Percentiles rank a stretch among this genome's conserved stretches.
phyloP scores from a whole-genome alignment of 2,113 vertebrate genomes.

The Toxotes chatareus region DNA sequence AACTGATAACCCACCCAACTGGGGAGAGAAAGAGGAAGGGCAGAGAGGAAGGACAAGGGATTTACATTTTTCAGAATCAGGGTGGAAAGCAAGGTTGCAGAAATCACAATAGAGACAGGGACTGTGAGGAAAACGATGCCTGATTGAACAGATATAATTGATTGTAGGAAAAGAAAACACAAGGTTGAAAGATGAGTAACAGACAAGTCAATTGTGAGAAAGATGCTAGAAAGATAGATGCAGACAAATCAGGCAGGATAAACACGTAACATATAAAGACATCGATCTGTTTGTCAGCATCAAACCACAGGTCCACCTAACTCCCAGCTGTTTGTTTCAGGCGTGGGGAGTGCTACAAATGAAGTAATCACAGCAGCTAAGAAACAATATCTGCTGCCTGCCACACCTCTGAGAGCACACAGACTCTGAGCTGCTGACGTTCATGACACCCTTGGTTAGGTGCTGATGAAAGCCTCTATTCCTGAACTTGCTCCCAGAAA shows the following conservation, averaged over 20 bases:
- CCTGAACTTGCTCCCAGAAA: conserved; percentile 17
- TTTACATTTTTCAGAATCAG: neutral
- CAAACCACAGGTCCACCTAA: neutral
- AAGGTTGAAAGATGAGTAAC: neutral
- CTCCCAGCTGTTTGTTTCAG: conserved; percentile 33
- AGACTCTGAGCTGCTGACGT: conserved; percentile 54
- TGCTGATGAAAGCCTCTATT: conserved; percentile 59
- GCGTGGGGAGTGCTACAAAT: neutral
- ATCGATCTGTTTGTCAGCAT: conserved; percentile 43
- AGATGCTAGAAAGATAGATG: conserved; percentile 19
- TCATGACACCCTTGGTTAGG: conserved; percentile 32
- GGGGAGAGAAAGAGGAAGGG: neutral
- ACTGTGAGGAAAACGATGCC: neutral
- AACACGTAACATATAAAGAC: conserved; percentile 23
- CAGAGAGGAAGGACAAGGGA: neutral
- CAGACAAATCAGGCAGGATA: conserved; percentile 24
- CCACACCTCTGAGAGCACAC: conserved; percentile 23
- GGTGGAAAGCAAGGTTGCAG: neutral
- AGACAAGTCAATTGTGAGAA: conserved; percentile 16
- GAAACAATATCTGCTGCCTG: conserved; percentile 1
- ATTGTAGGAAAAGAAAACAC: neutral
- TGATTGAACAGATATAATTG: neutral
- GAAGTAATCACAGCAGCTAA: conserved; percentile 39
- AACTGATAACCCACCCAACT: conserved; percentile 87
- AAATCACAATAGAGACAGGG: neutral